Base-by-base conservation (phyloP, 2,888 invertebrate genomes). In the Melanargia galathea region DNA sequence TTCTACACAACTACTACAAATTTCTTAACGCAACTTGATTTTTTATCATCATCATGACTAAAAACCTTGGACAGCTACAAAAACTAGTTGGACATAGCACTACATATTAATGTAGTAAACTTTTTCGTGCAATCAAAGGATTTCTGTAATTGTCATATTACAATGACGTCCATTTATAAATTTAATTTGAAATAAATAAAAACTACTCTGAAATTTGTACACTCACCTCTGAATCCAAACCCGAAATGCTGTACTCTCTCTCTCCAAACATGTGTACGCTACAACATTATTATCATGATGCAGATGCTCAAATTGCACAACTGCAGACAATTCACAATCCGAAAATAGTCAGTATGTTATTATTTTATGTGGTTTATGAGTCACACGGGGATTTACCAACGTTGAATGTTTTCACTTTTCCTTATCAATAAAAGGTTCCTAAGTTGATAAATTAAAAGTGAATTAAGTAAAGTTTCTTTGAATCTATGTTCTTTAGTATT, bases 331-430 rank as follows among this genome's bases (percentile, higher is more conserved):
- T 40, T 38, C 38, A 8, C 22, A 54, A n/a, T 16, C 3, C 22
- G 54, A 38, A 30, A 30, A 20, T 13, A 33, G 2, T 26, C 48
- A 48, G 48, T 10, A 49, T 49, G 11, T 10, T 30, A 51, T 33
- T 30, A 10, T 11, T 30, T 30, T 26, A 26, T n/a, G 22, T 24
- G 6, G 4, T 30, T 26, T 40, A 26, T 55, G 55, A 55, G 40
- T 55, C 55, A 55, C 43, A 40, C 4, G 43, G 40, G 55, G 26
- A 55, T 55, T 55, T 43, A 26, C 43, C 55, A n/a, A 26, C 48
- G 24, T 48, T 16, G 43, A 16, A 2, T 18, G 18, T 16, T 43
- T 43, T 10, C 43, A 5, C 43, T 43, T 43, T 5, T 43, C 35
- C 13, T 18, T 43, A 16, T 18, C 18, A 8, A 16, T 40, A 16